Percentiles rank a stretch among this genome's conserved stretches.
phyloP scores from a whole-genome alignment of 2,797 vertebrate genomes.

The Potorous gilbertii region DNA sequence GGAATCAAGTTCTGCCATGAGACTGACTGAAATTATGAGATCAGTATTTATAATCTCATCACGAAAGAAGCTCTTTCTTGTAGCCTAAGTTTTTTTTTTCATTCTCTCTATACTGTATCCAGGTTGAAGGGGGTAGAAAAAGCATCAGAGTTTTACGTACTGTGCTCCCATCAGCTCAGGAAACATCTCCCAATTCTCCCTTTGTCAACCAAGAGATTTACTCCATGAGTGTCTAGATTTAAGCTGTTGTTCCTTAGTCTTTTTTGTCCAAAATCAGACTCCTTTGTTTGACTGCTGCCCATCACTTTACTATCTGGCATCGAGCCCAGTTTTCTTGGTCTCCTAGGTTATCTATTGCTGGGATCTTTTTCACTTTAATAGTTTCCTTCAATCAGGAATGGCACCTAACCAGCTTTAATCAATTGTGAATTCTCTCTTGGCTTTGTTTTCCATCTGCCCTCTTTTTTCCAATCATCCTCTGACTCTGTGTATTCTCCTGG shows the following conservation, averaged over 20 bases:
- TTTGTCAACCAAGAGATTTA: no score
- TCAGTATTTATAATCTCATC: accelerated
- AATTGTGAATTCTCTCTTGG: accelerated
- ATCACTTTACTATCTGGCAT: neutral
- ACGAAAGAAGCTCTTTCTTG: neutral
- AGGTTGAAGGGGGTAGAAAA: accelerated
- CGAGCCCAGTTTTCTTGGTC: neutral
- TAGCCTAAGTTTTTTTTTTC: neutral
- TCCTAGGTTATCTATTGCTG: neutral
- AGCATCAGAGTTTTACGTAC: accelerated
- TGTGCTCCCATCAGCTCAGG: accelerated
- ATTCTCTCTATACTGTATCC: neutral
- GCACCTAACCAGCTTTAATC: accelerated
- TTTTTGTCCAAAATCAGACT: neutral
- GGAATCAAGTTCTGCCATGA: neutral
- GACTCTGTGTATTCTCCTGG: accelerated
- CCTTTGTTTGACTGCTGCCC: neutral
- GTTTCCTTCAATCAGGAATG: neutral
- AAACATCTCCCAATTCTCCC: neutral
- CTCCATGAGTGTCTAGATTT: neutral
- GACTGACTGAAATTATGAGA: neutral
- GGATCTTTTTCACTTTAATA: neutral
- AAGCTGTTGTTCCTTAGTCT: neutral
- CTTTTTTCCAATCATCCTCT: accelerated
- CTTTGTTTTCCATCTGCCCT: accelerated